Percentiles rank a stretch among this genome's conserved stretches.
phyloP scores from a whole-genome alignment of 2,113 vertebrate genomes.

The Cryptomyrus ogoouensis region DNA sequence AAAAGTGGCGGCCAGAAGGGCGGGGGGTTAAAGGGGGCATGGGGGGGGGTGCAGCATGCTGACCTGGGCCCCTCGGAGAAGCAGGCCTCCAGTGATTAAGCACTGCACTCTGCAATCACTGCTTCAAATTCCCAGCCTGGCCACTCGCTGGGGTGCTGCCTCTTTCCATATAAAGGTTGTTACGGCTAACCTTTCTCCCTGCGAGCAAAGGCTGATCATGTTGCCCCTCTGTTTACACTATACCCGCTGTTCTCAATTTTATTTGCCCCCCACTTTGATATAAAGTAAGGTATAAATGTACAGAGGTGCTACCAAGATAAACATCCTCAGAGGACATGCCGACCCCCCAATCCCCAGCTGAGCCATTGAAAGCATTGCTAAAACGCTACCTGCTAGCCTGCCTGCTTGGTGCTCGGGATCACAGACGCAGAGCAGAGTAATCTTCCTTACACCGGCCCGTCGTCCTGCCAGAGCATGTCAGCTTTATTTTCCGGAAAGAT shows the following conservation, averaged over 20 bases:
- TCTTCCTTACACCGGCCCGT: neutral
- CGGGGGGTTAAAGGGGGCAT: neutral
- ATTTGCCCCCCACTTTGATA: neutral
- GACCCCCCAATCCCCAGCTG: neutral
- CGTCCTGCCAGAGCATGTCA: neutral
- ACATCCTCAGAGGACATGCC: neutral
- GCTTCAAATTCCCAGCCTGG: neutral
- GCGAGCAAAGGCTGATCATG: neutral
- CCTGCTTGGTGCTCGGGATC: neutral
- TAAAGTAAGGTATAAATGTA: neutral
- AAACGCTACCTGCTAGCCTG: neutral
- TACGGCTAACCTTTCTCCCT: neutral
- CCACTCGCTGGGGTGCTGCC: neutral
- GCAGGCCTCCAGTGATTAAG: slow-evolving; percentile 22
- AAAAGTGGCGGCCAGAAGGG: slow-evolving; percentile 23
- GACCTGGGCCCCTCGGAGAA: neutral
- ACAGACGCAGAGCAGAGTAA: neutral
- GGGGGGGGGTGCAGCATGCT: neutral
- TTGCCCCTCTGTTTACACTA: neutral
- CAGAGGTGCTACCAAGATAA: neutral
- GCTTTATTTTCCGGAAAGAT: neutral
- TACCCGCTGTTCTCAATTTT: neutral
- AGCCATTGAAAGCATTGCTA: neutral
- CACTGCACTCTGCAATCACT: slow-evolving; percentile 8
- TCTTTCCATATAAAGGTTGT: neutral